phyloP scores from a whole-genome alignment of 2,113 vertebrate species.

The Damaliscus lunatus region DNA sequence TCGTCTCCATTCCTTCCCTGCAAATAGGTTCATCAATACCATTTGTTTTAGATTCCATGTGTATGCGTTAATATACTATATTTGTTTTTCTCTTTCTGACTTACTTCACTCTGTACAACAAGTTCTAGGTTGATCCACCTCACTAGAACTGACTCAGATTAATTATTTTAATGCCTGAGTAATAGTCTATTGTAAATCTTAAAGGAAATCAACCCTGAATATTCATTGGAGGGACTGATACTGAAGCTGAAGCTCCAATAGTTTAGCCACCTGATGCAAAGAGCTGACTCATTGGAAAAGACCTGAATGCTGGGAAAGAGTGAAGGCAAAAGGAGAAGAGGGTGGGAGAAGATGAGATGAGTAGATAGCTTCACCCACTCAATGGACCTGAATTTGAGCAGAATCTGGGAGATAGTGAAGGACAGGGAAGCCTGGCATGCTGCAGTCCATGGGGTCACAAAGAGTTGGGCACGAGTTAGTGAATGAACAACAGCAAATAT shows the following conservation, averaged over 20 bases:
- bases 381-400: background rate
- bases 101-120: background rate
- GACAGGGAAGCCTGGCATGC: background rate
- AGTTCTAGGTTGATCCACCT: background rate
- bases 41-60: background rate
- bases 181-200: background rate
- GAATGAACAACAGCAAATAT: background rate
- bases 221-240: background rate
- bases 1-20: background rate
- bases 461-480: background rate
- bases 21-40: background rate
- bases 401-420: background rate
- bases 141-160: background rate
- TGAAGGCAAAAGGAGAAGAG: background rate
- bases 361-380: background rate
- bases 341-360: background rate
- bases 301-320: background rate
- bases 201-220: background rate
- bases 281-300: background rate
- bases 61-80: background rate
- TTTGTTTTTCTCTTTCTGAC: background rate
- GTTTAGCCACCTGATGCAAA: background rate
- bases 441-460: background rate
- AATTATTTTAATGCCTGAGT: background rate
- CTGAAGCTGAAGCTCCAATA: background rate